Base-by-base conservation (phyloP, 2,888 invertebrate genomes). In the Erebia ligea region DNA sequence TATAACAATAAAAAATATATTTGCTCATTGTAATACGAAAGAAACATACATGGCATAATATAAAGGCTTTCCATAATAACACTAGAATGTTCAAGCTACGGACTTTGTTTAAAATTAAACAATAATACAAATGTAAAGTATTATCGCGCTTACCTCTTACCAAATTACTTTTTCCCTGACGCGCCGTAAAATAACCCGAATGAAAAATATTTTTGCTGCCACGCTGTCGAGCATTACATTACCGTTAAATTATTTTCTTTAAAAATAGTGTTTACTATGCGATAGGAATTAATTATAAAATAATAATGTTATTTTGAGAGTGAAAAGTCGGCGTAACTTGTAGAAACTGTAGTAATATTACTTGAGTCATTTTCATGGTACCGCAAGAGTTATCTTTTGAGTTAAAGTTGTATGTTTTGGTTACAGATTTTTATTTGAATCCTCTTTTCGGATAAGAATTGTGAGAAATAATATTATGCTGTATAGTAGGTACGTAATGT, bases 131-230 rank as follows among this genome's bases (percentile, higher is more conserved):
- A 66, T 54, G 56, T 15, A 66, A 56, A 56, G 40, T 66, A 21
- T 15, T 57, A 56, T 66, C 66, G 21, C 56, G 66, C 66, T 66
- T 42, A 56, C 42, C 66, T 56, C 56, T 66, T 56, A 66, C 56
- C 66, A 57, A 66, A 66, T 66, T 66, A 66, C 56, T 54, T 66
- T 52, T 66, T 66, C 56, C 21, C 66, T 57, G 66, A 56, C 66
- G 54, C 66, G 21, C 21, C 66, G 56, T 66, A 57, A 66, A 66
- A 66, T 66, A 42, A 57, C 66, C 66, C 40, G 40, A 57, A 66
- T 66, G 66, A 66, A 56, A 54, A 66, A 66, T 66, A 66, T 66
- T 66, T 56, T 42, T 54, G 56, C 66, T 15, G 66, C 42, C 66
- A 42, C 19, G 64, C 48, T 64, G 64, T 40, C 19, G 17, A 59